Evolutionary conservation across 2,113 vertebrate genomes (phyloP).

Genomic region (Camelus bactrianus): DNA sequence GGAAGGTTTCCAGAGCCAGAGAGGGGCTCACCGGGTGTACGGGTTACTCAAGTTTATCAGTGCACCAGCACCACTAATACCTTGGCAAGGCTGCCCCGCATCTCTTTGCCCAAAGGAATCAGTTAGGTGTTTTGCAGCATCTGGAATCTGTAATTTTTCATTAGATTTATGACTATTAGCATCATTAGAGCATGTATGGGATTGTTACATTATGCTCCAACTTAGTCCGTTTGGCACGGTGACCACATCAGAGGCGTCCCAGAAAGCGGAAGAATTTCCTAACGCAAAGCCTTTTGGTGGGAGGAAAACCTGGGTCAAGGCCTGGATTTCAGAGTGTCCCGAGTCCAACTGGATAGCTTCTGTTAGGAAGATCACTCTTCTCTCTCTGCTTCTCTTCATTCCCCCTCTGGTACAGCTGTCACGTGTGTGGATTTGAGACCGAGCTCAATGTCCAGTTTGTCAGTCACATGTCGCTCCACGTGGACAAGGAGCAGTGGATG

Average conservation of each 20-base stretch:
- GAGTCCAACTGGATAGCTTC: fast-evolving
- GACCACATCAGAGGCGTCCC: constrained; percentile 72
- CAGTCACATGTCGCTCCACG: constrained; percentile 99
- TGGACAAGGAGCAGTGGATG: constrained; percentile 99
- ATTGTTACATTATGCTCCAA: constrained; percentile 81
- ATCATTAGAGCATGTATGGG: constrained; percentile 81
- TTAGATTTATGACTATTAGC: constrained; percentile 88
- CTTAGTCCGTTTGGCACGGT: constrained; percentile 82
- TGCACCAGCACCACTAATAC: constrained; percentile 77
- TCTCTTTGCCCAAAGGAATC: constrained; percentile 86
- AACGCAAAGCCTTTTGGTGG: neutral
- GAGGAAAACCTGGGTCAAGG: neutral
- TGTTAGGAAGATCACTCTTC: neutral
- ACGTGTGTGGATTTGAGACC: constrained; percentile 99
- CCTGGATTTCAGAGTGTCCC: neutral
- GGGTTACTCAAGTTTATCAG: constrained; percentile 68
- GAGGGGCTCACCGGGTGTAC: constrained; percentile 70
- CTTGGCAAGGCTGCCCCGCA: constrained; percentile 81
- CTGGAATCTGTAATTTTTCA: constrained; percentile 89
- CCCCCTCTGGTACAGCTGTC: constrained; percentile 90
- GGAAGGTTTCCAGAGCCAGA: constrained; percentile 78
- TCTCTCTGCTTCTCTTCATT: neutral
- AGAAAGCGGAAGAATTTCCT: constrained; percentile 60
- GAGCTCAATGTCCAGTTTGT: constrained; percentile 99
- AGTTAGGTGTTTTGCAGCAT: constrained; percentile 86